Evolutionary conservation across 2,888 invertebrate species (phyloP).

Genomic region (Amphipyra tragopoginis): DNA sequence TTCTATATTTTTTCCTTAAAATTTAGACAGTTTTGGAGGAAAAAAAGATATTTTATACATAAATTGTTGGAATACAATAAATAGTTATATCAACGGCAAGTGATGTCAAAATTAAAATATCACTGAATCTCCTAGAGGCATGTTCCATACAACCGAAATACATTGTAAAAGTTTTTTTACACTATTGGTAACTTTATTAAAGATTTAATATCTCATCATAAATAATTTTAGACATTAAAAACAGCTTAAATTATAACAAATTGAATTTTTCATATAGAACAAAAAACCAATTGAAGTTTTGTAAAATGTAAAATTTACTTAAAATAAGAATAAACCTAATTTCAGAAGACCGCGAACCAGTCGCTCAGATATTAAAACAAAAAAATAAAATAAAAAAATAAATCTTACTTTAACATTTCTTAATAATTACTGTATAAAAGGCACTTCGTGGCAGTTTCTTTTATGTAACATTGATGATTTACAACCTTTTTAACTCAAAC

Average conservation of each 20-base stretch:
- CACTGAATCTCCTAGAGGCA: slow-evolving; percentile 57
- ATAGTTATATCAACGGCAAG: slow-evolving; percentile 83
- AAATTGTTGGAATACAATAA: slow-evolving; percentile 73
- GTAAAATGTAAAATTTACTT: slow-evolving; percentile 58
- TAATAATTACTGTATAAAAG: slow-evolving; percentile 82
- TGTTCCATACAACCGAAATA: slow-evolving; percentile 61
- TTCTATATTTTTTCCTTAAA: slow-evolving; percentile 84
- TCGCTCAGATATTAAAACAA: slow-evolving; percentile 72
- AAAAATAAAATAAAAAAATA: slow-evolving; percentile 60
- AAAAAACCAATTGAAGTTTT: slow-evolving; percentile 59
- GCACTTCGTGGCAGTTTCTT: slow-evolving; percentile 89
- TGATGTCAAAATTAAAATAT: slow-evolving; percentile 67
- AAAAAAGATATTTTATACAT: slow-evolving; percentile 74
- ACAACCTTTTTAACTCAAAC: slow-evolving; percentile 67
- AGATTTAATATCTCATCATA: slow-evolving; percentile 84
- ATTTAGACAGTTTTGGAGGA: slow-evolving; percentile 81
- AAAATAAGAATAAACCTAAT: slow-evolving; percentile 68
- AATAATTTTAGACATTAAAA: slow-evolving; percentile 83
- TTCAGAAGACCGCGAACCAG: slow-evolving; percentile 82
- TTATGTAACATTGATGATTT: slow-evolving; percentile 69
- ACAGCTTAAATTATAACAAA: slow-evolving; percentile 78
- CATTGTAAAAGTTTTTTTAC: slow-evolving; percentile 68
- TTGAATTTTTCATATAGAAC: slow-evolving; percentile 58
- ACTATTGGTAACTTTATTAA: slow-evolving; percentile 88
- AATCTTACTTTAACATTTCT: slow-evolving; percentile 67